Base-by-base conservation (phyloP, 2,888 invertebrate genomes). In the Auanema freiburgensis region DNA sequence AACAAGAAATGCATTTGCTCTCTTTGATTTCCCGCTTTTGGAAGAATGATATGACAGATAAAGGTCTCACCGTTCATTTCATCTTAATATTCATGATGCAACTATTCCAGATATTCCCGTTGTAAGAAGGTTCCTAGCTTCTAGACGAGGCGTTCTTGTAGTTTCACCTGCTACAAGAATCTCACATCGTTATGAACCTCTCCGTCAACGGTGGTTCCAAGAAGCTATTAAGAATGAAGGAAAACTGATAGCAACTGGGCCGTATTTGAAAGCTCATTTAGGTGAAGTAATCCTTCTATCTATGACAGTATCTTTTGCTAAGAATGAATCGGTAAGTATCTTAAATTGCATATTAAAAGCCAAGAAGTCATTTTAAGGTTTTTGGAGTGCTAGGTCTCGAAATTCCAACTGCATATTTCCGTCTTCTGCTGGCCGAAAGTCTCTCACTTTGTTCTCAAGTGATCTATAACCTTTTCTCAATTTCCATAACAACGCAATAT, bases 281-380 rank as follows among this genome's bases (percentile, higher is more conserved):
- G 64, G 64, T 54, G 64, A 64, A 42, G 16, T 64, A 6, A 53
- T 64, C 16, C 55, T 51, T 10, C 14, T 64, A 16, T 64, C 64
- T 14, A 54, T 33, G 14, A 50, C 64, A 14, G 55, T 55, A 46
- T 46, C 46, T 21, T 46, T 18, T 10, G 16, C 46, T 18, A 46
- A 46, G 16, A 46, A 18, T 41, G 24, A 52, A 52, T 52, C 52
- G 6, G 52, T 2, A 8, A 52, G 24, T 14, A 11, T 16, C 18
- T 50, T 16, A 1, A 50, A 50, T n/a, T 43, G 43, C 43, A n/a
- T 43, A 12, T 43, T 43, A 11, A 43, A 11, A 43, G 43, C 11
- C 11, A 43, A 43, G 43, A 12, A 12, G 43, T 43, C 43, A 43
- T 43, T 51, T 63, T 51, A 12, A 58, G 63, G 40, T 41, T 10